Evolutionary conservation across 2,797 vertebrate genomes (phyloP).

Genomic region (Sciurus vulgaris): DNA sequence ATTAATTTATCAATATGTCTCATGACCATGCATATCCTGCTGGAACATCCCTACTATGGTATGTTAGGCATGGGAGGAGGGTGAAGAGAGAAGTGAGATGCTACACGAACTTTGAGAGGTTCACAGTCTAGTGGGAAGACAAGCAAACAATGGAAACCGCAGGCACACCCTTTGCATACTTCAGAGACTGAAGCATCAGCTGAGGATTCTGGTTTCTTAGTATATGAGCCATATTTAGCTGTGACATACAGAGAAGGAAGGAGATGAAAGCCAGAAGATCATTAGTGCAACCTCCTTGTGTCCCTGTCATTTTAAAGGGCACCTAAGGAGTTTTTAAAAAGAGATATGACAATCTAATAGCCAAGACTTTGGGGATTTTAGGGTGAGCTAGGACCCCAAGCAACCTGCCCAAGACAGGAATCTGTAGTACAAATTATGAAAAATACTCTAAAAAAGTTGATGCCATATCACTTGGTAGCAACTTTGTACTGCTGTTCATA

Average conservation of each 20-base stretch:
- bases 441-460: constrained; percentile 3
- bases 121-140: too few relatives aligned
- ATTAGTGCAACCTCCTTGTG: neutral
- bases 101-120: neutral
- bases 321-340: constrained; percentile 8
- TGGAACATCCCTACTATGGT: neutral
- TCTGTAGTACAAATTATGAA: neutral
- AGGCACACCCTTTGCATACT: too few relatives aligned
- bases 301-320: neutral
- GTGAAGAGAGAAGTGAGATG: neutral
- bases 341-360: neutral
- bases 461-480: constrained; percentile 32
- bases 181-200: neutral
- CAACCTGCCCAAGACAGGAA: neutral
- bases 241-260: neutral
- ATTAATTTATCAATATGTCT: neutral
- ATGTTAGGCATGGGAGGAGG: neutral
- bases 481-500: constrained; percentile 60
- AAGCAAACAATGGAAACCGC: neutral
- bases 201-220: neutral
- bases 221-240: neutral
- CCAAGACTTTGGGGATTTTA: neutral
- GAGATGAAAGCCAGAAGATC: neutral
- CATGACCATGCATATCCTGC: neutral
- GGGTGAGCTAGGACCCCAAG: neutral